A percentile compares a stretch with the other conserved stretches of the same genome.
Evolutionary conservation across 2,888 invertebrate genomes (phyloP).

Genomic region (Limnephilus rhombicus): DNA sequence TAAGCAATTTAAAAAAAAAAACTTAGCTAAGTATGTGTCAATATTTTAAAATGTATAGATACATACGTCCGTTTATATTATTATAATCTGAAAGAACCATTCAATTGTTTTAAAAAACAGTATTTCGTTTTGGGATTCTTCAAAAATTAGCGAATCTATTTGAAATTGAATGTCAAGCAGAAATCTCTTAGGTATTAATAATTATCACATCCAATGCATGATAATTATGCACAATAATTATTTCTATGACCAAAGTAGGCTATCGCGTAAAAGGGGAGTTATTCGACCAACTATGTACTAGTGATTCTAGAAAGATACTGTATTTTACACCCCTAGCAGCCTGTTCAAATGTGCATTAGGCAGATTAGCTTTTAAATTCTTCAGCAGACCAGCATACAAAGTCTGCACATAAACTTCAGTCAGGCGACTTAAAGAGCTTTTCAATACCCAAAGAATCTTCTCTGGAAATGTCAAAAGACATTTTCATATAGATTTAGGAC

Average conservation of each 20-base stretch:
- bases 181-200: no score
- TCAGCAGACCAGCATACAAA: neutral
- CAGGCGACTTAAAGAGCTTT: neutral
- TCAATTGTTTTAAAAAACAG: no score
- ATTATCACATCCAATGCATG: neutral
- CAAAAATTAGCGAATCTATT: no score
- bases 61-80: no score
- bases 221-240: neutral
- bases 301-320: neutral
- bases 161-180: no score
- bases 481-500: neutral
- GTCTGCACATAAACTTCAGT: neutral
- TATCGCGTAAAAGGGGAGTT: neutral
- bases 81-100: no score
- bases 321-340: neutral
- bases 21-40: no score
- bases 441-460: neutral
- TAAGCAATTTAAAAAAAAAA: no score
- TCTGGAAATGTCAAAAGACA: neutral
- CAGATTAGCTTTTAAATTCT: neutral
- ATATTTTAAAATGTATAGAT: no score
- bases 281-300: neutral
- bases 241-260: neutral
- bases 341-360: neutral
- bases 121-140: no score